These are phyloP conservation scores for Accipiter cooperii DNA, from an alignment of 2,113 vertebrate species.

Conservation along the genomic window DNA sequence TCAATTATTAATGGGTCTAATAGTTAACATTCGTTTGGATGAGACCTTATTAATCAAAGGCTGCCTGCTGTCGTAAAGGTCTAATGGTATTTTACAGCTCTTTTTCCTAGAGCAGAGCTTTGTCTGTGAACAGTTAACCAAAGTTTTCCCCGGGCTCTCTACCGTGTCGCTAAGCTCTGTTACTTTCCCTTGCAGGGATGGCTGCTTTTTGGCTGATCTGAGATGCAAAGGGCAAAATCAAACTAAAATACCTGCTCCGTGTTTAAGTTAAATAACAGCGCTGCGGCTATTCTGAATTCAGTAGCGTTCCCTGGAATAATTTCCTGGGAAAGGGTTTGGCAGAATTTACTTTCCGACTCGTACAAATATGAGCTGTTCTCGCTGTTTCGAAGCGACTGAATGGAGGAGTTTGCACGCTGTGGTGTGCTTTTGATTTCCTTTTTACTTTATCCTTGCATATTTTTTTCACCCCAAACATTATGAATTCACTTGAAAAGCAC, in stretches of 20 bases:
- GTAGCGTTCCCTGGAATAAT: background rate
- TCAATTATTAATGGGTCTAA: background rate
- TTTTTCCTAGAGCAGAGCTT: background rate
- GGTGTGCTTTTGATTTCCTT: background rate
- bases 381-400: background rate
- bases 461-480: background rate
- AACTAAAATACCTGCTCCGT: background rate
- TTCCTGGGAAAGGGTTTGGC: constrained; percentile 4
- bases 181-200: background rate
- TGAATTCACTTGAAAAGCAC: background rate
- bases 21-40: background rate
- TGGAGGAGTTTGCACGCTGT: background rate
- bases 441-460: background rate
- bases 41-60: constrained; percentile 5
- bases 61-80: background rate
- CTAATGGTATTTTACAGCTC: background rate
- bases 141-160: background rate
- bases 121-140: background rate
- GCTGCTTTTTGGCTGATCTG: background rate
- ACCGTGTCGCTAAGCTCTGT: background rate
- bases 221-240: background rate
- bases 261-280: background rate
- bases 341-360: background rate
- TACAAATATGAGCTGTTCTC: background rate
- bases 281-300: background rate